phyloP scores from a whole-genome alignment of 2,113 vertebrate species.

The Vicugna pacos region DNA sequence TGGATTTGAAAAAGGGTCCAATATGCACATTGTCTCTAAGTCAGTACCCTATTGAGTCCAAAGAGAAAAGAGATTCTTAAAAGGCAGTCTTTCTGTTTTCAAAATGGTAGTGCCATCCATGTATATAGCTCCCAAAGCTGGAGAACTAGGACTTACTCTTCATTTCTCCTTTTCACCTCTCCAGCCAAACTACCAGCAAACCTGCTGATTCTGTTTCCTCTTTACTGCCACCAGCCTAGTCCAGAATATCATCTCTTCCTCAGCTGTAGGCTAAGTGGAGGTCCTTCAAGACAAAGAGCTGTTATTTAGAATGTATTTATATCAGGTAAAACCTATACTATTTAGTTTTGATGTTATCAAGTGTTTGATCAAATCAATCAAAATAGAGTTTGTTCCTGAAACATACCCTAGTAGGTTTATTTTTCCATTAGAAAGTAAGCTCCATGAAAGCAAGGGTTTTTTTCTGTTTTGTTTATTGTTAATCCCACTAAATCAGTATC shows the following conservation, averaged over 20 bases:
- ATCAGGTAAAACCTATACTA: not conserved
- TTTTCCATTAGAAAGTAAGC: not conserved
- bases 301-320: not conserved
- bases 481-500: not conserved
- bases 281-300: not conserved
- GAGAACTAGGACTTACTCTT: not conserved
- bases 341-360: not conserved
- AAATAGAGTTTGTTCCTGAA: not conserved
- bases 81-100: not conserved
- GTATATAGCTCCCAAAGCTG: not conserved
- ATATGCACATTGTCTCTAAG: not conserved
- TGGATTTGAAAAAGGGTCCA: not conserved
- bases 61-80: constrained; percentile 3
- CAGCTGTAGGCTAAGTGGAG: not conserved
- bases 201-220: not conserved
- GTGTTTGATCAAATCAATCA: constrained; percentile 9
- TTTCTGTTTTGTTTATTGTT: not conserved
- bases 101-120: not conserved
- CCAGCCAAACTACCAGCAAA: not conserved
- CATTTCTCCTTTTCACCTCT: not conserved
- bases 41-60: not conserved
- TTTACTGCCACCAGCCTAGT: not conserved
- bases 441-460: not conserved
- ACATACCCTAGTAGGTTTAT: not conserved
- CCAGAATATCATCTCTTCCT: not conserved